Evolutionary conservation across 2,888 invertebrate species (phyloP).

Genomic region (Idaea straminata): DNA sequence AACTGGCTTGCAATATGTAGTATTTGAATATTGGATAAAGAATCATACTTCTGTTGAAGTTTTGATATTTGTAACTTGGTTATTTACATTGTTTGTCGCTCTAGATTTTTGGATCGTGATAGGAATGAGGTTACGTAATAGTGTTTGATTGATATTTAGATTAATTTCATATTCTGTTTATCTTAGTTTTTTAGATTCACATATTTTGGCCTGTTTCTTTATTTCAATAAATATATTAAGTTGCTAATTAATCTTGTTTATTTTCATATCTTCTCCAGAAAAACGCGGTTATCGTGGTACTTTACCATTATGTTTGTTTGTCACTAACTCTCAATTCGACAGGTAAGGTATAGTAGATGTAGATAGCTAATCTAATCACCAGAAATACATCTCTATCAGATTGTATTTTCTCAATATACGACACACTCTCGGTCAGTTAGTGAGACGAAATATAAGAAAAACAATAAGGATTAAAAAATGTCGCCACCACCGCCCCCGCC

Average conservation of each 20-base stretch:
- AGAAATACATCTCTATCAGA: neutral
- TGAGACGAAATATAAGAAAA: neutral
- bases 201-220: no score
- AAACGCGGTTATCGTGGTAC: neutral
- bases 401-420: neutral
- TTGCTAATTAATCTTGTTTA: neutral
- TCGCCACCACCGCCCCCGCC: conserved; percentile 28
- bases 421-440: neutral
- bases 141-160: neutral
- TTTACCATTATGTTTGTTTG: neutral
- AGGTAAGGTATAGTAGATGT: neutral
- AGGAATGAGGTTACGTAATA: conserved; percentile 24
- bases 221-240: no score
- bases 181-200: neutral
- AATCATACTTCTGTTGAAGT: conserved; percentile 26
- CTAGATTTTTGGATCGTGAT: conserved; percentile 40
- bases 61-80: conserved; percentile 27
- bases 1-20: conserved; percentile 34
- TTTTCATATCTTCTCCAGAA: neutral
- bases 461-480: conserved; percentile 6
- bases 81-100: conserved; percentile 38
- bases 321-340: neutral
- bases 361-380: neutral
- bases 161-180: neutral
- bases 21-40: conserved; percentile 39